Percentiles rank a stretch among this genome's conserved stretches.
These are phyloP conservation scores for Herpailurus yagouaroundi DNA, from an alignment of 2,113 vertebrate genomes.

Conservation along the genomic window DNA sequence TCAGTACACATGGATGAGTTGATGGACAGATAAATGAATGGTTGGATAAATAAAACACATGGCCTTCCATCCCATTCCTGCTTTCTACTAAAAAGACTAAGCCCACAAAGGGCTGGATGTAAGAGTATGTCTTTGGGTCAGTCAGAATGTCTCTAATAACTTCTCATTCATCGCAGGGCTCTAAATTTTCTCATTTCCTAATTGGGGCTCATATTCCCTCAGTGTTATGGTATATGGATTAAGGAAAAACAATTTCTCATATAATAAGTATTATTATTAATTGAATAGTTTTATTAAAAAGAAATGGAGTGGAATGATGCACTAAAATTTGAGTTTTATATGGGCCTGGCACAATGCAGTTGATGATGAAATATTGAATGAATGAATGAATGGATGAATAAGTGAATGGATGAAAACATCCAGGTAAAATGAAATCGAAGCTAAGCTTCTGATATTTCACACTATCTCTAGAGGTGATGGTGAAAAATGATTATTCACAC, in stretches of 20 bases:
- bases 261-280: neutral
- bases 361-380: neutral
- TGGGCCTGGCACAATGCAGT: neutral
- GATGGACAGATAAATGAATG: neutral
- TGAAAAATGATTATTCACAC: neutral
- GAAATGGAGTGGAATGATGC: neutral
- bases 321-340: neutral
- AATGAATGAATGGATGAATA: neutral
- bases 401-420: neutral
- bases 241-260: neutral
- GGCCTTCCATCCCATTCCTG: fast-evolving
- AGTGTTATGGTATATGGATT: neutral
- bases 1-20: neutral
- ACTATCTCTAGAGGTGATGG: neutral
- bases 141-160: neutral
- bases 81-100: neutral
- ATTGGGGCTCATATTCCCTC: neutral
- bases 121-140: neutral
- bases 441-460: neutral
- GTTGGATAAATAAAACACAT: neutral
- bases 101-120: fast-evolving
- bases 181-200: neutral
- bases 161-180: neutral
- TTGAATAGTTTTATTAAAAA: neutral
- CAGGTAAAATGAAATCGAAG: neutral